A percentile compares a stretch with the other conserved stretches of the same genome.
These are phyloP conservation scores for Thecocarcelia acutangulata DNA, from an alignment of 2,888 invertebrate genomes.

Conservation along the genomic window DNA sequence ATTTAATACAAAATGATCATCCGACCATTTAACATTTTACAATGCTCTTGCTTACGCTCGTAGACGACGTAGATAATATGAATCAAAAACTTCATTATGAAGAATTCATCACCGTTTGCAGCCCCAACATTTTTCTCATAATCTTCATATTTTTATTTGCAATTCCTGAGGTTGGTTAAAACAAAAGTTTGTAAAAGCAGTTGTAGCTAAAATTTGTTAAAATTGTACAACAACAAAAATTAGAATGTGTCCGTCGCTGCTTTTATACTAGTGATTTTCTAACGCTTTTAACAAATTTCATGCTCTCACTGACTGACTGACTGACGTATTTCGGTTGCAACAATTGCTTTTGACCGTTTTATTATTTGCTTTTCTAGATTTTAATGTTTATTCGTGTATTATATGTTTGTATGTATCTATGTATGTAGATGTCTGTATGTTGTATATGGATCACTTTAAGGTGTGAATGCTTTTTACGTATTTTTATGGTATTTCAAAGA, in stretches of 20 bases:
- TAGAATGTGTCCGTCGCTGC: conserved; percentile 16
- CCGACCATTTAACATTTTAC: conserved; percentile 63
- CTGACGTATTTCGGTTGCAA: conserved; percentile 37
- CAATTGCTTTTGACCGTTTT: conserved; percentile 23
- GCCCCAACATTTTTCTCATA: conserved; percentile 36
- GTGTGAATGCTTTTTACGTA: no score
- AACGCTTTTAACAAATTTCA: conserved; percentile 4
- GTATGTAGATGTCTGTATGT: not conserved
- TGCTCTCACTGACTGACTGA: conserved; percentile 11
- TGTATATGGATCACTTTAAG: not conserved
- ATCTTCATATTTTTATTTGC: conserved; percentile 39
- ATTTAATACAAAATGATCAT: conserved; percentile 57
- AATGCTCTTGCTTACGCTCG: conserved; percentile 30
- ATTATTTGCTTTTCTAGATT: not conserved
- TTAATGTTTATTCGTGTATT: not conserved
- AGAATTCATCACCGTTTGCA: not conserved
- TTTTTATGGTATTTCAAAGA: no score
- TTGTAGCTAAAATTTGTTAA: conserved; percentile 1
- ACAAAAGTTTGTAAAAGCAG: conserved; percentile 45
- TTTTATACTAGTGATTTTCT: not conserved
- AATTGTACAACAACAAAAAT: not conserved
- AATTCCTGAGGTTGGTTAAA: conserved; percentile 21
- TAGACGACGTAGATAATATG: conserved; percentile 20
- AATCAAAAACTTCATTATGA: conserved; percentile 28
- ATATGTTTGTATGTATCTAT: conserved; percentile 1